Conservation (phyloP, 2,888 invertebrate genomes). For the Ophraella communa region DNA sequence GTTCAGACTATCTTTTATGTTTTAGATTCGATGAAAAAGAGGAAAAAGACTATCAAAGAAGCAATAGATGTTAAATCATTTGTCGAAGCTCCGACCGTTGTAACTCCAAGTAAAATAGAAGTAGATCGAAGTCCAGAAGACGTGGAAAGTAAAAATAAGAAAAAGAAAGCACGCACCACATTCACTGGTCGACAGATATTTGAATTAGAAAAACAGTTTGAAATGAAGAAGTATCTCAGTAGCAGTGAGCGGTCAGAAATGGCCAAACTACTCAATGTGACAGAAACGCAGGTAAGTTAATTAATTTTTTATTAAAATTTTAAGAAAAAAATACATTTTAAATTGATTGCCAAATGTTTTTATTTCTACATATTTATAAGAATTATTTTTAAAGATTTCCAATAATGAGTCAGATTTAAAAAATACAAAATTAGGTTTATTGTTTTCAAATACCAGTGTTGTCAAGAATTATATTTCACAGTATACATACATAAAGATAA, state of each 20-base stretch:
- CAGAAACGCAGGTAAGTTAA: constrained; percentile 89
- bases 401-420: too few species aligned
- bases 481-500: too few species aligned
- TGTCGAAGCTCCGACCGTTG: constrained; percentile 31
- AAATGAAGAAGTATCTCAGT: constrained; percentile 94
- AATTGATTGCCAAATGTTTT: too few species aligned
- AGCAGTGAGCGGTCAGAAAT: constrained; percentile 93
- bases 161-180: constrained; percentile 91
- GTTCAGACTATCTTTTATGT: too few species aligned
- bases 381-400: too few species aligned
- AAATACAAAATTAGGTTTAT: too few species aligned
- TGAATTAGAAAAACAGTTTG: constrained; percentile 95
- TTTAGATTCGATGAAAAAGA: constrained; percentile 54
- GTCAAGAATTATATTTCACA: too few species aligned
- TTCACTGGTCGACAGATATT: constrained; percentile 96
- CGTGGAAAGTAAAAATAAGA: constrained; percentile 65
- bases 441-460: too few species aligned
- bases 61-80: constrained; percentile 48
- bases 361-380: too few species aligned
- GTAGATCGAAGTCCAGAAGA: constrained; percentile 60
- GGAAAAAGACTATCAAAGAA: constrained; percentile 53
- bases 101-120: constrained; percentile 35
- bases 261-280: constrained; percentile 92
- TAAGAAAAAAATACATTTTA: background rate
- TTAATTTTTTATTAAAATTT: background rate